Percentiles rank a stretch among this genome's conserved stretches.
phyloP scores from a whole-genome alignment of 2,888 invertebrate species.

The Steinernema carpocapsae region DNA sequence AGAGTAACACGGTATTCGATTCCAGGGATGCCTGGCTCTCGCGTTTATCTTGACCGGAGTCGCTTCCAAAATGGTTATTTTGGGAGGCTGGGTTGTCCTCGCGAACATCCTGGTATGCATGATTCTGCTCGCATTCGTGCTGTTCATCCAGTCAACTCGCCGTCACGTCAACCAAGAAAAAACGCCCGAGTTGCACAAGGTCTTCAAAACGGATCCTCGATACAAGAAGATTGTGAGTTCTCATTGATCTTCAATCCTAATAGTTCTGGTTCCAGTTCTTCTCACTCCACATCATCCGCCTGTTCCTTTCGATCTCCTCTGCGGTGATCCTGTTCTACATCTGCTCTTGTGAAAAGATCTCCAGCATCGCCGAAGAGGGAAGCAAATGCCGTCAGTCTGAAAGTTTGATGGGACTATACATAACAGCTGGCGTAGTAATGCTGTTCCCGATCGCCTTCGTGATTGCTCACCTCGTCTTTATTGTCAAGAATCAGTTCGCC shows the following conservation, averaged over 20 bases:
- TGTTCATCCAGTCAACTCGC: background rate
- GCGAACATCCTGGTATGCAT: constrained; percentile 8
- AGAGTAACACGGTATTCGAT: no score
- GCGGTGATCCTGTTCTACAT: constrained; percentile 16
- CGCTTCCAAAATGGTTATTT: constrained; percentile 10
- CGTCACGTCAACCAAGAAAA: background rate
- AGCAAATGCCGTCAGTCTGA: background rate
- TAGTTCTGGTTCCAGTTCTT: background rate
- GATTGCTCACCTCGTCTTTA: constrained; percentile 2
- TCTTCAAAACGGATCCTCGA: background rate
- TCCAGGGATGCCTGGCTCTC: constrained; percentile 4
- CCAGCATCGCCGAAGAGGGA: background rate
- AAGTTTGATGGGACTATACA: background rate
- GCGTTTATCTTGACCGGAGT: constrained; percentile 14
- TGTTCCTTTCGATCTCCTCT: constrained; percentile 21
- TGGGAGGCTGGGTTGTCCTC: constrained; percentile 6
- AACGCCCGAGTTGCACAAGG: constrained; percentile 10
- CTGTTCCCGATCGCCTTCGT: background rate
- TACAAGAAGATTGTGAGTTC: constrained; percentile 14
- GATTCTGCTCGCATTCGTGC: background rate
- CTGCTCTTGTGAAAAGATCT: constrained; percentile 4
- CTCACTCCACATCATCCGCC: constrained; percentile 14
- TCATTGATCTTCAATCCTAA: background rate
- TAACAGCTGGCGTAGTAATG: constrained; percentile 1
- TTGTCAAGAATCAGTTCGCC: constrained; percentile 16